Conservation (phyloP, 2,888 invertebrate species). For the Chymomyza procnemis region DNA sequence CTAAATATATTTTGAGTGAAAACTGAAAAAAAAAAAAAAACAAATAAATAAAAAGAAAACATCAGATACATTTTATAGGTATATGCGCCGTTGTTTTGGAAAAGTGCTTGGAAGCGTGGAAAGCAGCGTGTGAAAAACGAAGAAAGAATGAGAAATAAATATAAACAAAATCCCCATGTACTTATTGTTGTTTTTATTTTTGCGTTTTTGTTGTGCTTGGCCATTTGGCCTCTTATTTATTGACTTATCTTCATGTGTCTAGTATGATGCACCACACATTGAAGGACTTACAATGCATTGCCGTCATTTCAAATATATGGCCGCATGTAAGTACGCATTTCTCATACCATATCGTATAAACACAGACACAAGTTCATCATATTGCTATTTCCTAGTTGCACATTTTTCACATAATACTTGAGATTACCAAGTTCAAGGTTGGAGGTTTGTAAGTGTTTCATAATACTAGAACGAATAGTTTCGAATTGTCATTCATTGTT, state of each 20-base stretch:
- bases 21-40: slow-evolving; percentile 43
- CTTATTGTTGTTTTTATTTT: slow-evolving; percentile 7
- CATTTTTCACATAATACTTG: not conserved
- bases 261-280: not conserved
- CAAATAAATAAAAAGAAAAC: too few species aligned
- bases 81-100: slow-evolving; percentile 28
- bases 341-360: slow-evolving; percentile 16
- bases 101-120: slow-evolving; percentile 43
- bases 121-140: slow-evolving; percentile 34
- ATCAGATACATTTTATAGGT: too few species aligned
- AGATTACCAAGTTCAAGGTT: not conserved
- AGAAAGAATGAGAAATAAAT: slow-evolving; percentile 4
- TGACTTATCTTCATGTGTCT: slow-evolving; percentile 10
- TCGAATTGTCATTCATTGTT: too few species aligned
- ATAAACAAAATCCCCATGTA: slow-evolving; percentile 12
- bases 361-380: not conserved
- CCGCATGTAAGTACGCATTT: slow-evolving; percentile 5
- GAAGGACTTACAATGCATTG: not conserved
- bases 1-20: slow-evolving; percentile 44
- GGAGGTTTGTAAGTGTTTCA: not conserved
- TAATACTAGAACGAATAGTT: not conserved
- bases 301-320: not conserved
- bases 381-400: not conserved
- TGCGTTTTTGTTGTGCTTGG: not conserved
- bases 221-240: slow-evolving; percentile 21